Conservation (phyloP, 1,140 invertebrate species). For the Sycophila sp. region DNA sequence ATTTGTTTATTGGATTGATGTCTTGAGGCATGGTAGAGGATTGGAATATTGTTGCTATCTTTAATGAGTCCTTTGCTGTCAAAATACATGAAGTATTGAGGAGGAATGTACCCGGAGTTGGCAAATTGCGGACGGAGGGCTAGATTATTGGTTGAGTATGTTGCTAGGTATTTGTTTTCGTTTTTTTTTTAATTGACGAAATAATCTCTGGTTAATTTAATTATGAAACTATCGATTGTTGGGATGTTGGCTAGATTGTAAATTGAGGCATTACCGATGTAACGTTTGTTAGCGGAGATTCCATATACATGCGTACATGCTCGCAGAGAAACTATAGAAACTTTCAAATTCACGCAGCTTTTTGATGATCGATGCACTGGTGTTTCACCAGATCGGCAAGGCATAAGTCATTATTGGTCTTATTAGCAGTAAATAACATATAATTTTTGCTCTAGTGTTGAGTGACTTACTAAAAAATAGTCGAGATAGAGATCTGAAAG, state of each 20-base stretch:
- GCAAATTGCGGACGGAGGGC: too few species aligned
- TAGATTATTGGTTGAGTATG: neutral
- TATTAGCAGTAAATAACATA: conserved; percentile 15
- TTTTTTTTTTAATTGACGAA: neutral
- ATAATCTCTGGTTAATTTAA: conserved; percentile 10
- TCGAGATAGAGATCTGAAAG: neutral
- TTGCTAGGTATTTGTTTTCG: neutral
- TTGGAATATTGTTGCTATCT: neutral
- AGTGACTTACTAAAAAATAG: neutral
- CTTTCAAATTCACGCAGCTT: neutral
- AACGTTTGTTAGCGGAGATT: neutral
- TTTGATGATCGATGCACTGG: neutral
- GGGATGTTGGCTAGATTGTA: conserved; percentile 18
- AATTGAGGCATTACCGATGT: neutral
- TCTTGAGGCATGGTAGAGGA: neutral
- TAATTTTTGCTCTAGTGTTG: neutral
- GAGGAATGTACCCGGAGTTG: conserved; percentile 2
- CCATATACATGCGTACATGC: neutral
- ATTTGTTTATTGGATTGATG: neutral
- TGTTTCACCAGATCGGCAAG: conserved; percentile 12
- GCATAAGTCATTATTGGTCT: neutral
- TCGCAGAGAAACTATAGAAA: neutral
- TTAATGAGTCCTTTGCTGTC: neutral
- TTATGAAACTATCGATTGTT: conserved; percentile 19
- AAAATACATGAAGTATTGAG: neutral